Conservation (phyloP, 2,113 vertebrate genomes). For the Phrynosoma platyrhinos region DNA sequence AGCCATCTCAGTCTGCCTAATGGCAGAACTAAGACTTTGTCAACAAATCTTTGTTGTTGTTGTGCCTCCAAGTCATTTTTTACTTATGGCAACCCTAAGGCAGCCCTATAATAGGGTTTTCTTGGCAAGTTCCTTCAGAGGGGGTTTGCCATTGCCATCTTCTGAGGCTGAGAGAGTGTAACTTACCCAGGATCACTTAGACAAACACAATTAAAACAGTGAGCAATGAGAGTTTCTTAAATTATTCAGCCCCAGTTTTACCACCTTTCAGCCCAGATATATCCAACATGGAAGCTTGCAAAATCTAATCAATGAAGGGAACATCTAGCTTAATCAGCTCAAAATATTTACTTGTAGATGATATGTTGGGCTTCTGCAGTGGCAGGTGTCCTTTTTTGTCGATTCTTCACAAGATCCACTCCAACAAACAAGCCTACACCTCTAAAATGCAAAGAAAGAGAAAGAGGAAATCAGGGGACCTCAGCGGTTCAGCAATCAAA, state of each 20-base stretch:
- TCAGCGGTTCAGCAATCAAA: background rate
- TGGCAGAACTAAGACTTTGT: no score
- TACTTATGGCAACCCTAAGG: no score
- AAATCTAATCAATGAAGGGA: background rate
- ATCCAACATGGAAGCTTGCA: background rate
- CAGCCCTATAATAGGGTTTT: no score
- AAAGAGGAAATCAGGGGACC: background rate
- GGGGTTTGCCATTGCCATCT: no score
- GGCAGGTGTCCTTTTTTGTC: conserved; percentile 85
- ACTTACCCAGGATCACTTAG: background rate
- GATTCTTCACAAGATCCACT: conserved; percentile 91
- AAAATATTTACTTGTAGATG: conserved; percentile 86
- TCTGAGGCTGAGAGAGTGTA: no score
- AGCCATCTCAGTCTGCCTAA: no score
- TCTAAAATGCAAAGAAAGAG: conserved; percentile 71
- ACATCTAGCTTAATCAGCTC: background rate
- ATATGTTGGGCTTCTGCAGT: conserved; percentile 94
- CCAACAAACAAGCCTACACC: conserved; percentile 93
- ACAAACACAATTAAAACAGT: background rate
- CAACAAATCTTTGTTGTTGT: no score
- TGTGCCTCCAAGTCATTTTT: no score
- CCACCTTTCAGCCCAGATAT: background rate
- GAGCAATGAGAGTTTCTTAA: background rate
- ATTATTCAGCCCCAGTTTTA: background rate
- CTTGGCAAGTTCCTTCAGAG: no score